phyloP scores from a whole-genome alignment of 1,140 invertebrate genomes.

The Brachionus plicatilis region DNA sequence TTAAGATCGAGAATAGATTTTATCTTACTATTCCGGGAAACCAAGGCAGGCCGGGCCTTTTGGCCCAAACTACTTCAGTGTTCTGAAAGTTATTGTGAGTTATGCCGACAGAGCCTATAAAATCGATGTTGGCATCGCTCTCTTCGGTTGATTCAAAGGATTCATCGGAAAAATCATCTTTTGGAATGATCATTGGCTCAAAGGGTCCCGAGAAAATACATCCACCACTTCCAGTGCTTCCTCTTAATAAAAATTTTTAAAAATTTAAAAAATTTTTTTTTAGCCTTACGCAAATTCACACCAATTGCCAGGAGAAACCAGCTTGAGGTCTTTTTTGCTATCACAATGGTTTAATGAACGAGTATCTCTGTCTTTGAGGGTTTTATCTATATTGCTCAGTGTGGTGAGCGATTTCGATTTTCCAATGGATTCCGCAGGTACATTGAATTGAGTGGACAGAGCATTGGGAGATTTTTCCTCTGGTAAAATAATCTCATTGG shows the following conservation, averaged over 20 bases:
- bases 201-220: slow-evolving; percentile 32
- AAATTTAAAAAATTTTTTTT: not conserved
- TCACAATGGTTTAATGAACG: not conserved
- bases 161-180: slow-evolving; percentile 38
- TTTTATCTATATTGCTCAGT: not conserved
- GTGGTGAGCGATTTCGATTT: not conserved
- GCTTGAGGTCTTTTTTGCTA: not conserved
- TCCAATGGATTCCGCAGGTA: not conserved
- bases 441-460: not conserved
- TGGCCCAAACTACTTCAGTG: slow-evolving; percentile 37
- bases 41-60: slow-evolving; percentile 17
- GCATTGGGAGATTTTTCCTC: not conserved
- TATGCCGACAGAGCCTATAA: slow-evolving; percentile 11
- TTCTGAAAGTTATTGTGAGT: slow-evolving; percentile 36
- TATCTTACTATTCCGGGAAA: slow-evolving; percentile 32
- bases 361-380: not conserved
- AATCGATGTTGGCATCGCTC: slow-evolving; percentile 27
- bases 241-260: not conserved
- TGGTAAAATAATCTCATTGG: not conserved
- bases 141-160: slow-evolving; percentile 38
- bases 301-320: slow-evolving; percentile 34
- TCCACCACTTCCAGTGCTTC: slow-evolving; percentile 24
- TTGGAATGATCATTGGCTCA: slow-evolving; percentile 37
- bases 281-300: not conserved
- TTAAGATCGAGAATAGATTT: not conserved